A percentile compares a stretch with the other conserved stretches of the same genome.
Conservation (phyloP, 2,113 vertebrate species). For the Synodontis membranacea region DNA sequence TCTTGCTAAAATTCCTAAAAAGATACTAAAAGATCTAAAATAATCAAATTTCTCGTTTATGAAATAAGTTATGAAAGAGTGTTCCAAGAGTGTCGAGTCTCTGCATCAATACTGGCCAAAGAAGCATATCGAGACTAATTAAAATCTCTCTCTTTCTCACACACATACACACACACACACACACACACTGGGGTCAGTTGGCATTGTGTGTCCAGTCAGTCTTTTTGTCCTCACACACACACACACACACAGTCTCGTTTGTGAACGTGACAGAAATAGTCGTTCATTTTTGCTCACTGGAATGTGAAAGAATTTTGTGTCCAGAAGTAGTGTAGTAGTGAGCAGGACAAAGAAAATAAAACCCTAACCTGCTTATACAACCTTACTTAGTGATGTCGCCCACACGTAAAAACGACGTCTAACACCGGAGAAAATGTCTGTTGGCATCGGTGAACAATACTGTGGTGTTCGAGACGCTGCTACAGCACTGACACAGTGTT, state of each 20-base stretch:
- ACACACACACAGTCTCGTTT: constrained; percentile 34
- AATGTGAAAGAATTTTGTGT: constrained; percentile 66
- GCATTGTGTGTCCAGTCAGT: constrained; percentile 63
- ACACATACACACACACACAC: background rate
- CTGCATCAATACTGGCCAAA: constrained; percentile 76
- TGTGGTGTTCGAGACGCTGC: background rate
- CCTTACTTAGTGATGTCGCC: background rate
- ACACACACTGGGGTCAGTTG: constrained; percentile 66
- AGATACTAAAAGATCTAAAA: constrained; percentile 42
- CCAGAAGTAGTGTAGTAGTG: constrained; percentile 29
- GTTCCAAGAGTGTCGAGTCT: constrained; percentile 60
- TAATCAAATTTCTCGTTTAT: constrained; percentile 27
- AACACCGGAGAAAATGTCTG: constrained; percentile 8
- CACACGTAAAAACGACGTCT: constrained; percentile 2
- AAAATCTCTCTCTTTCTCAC: background rate
- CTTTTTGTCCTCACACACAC: constrained; percentile 39
- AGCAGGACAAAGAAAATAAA: constrained; percentile 7
- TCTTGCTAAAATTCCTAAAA: constrained; percentile 26
- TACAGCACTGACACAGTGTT: constrained; percentile 8
- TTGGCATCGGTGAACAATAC: constrained; percentile 24
- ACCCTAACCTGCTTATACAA: background rate
- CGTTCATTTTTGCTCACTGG: constrained; percentile 49
- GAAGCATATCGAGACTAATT: constrained; percentile 44
- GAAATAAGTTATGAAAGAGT: constrained; percentile 57
- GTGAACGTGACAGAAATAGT: constrained; percentile 38